Base-by-base conservation (phyloP, 2,888 invertebrate species). In the Gerosis bhagava region DNA sequence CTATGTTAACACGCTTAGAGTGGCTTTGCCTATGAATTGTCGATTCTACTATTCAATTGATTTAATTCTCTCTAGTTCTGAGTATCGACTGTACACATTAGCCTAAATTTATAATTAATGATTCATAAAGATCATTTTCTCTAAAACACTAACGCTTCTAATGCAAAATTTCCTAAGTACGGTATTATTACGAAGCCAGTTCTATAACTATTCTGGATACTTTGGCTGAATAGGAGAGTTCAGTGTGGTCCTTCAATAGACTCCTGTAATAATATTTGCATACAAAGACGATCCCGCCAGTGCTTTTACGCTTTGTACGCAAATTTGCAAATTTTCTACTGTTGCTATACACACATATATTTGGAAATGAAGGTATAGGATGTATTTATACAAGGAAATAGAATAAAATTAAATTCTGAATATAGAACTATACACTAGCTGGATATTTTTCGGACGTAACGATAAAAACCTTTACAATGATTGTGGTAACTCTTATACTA, bases 11-110 rank as follows among this genome's bases (percentile, higher is more conserved):
- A 77, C 72, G 79, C 77, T 81, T 77, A 77, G 65, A 73, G 62
- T 75, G 80, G 82, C 82, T 84, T 84, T 80, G 77, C 71, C 73
- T 76, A 78, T 81, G 83, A 84, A 84, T 83, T 78, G 79, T 75
- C 68, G 77, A 72, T 67, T 75, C 71, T 65, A 63, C 70, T 70
- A 70, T 74, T 71, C 68, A 62, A 72, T 71, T 77, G 73, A 78
- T 70, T 73, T 77, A 78, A 73, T 68, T 67, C 65, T 68, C 65
- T 66, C 60, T 62, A n/a, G n/a, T n/a, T n/a, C n/a, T 26, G 8
- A 7, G 3, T 24, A 24, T 8, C 11, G 62, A 63, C 70, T 66
- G 65, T 73, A 66, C 65, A 50, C 56, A 46, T 41, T 47, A 36
- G 47, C 24, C 12, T 13, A 12, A 25, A 31, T 31, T 31, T n/a